Base-by-base conservation (phyloP, 2,113 vertebrate species). In the Leptodactylus fuscus region DNA sequence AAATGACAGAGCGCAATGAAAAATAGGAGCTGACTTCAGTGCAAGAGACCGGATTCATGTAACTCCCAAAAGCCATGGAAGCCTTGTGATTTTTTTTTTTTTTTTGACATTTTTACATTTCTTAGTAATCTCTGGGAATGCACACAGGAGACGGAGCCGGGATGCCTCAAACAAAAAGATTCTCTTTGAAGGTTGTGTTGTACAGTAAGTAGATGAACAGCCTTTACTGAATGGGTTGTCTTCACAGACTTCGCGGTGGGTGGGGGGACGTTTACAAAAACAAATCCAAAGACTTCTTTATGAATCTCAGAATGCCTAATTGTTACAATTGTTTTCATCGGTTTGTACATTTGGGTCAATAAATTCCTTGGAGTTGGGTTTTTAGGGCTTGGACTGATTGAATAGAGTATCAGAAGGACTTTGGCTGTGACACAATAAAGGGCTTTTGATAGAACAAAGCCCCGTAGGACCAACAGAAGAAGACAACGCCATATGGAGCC, bases 1-100 rank as follows among this genome's bases (percentile, higher is more conserved):
- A 82, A 77, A 44, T 67, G 34, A 87, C 87, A 88, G 62, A 81
- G 12, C 82, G 20, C 51, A 88, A 85, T 62, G 53, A 58, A 84
- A 48, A 76, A 77, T 46, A 69, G 18, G 29, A 65, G 51, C 51
- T 81, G 80, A 81, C 38, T 51, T 82, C 27, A 82, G 60, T 49
- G 44, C 36, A 49, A 67, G 44, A 53, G 46, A 49, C 16, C 32
- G 12, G 24, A 76, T 78, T 67, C 41, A 27, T 49, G 29, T 36
- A 67, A 67, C 73, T 85, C 82, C 74, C 82, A 32, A 44, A 58
- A 58, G 51, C 73, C 22, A 67, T 36, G 48, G 20, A 49, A 67
- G 13, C 20, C 46, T 49, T 51, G 55, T 36, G 44, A 85, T 78
- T 78, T 27, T 32, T 67, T 48, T 32, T 60, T 24, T 60, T 67